Base-by-base conservation (phyloP, 2,113 vertebrate species). In the Nanorana parkeri region DNA sequence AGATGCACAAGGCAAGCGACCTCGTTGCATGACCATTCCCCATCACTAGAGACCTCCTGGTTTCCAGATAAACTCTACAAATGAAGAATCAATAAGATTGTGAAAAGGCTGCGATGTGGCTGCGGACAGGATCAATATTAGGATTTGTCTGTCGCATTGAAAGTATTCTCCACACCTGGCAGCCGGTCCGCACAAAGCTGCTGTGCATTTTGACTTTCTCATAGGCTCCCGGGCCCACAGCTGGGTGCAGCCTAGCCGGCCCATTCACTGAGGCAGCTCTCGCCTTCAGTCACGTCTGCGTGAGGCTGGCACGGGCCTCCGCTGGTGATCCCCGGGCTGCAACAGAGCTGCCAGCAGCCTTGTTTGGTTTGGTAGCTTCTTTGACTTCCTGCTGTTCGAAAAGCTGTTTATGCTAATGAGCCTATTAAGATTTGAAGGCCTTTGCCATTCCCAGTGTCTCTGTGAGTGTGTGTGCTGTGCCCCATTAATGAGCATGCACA, bases 351-450 rank as follows among this genome's bases (percentile, higher is more conserved):
- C 61, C 82, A 76, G 86, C 81, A 84, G 80, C 68, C 85, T 84
- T 84, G 85, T 89, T 87, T 81, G 85, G 69, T 84, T 84, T 86
- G 72, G 84, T 29, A 1, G 83, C 63, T 84, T 77, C 81, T 87
- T 63, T 85, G 77, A 86, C 86, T 86, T 82, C 87, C 89, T 86
- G 88, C 85, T 88, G 88, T 84, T 91, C 78, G 84, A 86, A 86
- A 89, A 89, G 88, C 88, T 90, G 88, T 89, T 90, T 77, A 84
- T 87, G 87, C 87, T 87, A 77, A 87, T 78, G 84, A 69, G 78
- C 64, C 85, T 5, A 63, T 84, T 86, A 58, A 78, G 89, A 90
- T 90, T 85, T 87, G 86, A 92, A 87, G 89, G 36, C 0, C 87
- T 56, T 7, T 81, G 71, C 90, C 88, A 83, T n/a, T 54, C 84